Percentiles rank a stretch among this genome's conserved stretches.
phyloP scores from a whole-genome alignment of 2,113 vertebrate species.

The Ptilorrhoa leucosticta region DNA sequence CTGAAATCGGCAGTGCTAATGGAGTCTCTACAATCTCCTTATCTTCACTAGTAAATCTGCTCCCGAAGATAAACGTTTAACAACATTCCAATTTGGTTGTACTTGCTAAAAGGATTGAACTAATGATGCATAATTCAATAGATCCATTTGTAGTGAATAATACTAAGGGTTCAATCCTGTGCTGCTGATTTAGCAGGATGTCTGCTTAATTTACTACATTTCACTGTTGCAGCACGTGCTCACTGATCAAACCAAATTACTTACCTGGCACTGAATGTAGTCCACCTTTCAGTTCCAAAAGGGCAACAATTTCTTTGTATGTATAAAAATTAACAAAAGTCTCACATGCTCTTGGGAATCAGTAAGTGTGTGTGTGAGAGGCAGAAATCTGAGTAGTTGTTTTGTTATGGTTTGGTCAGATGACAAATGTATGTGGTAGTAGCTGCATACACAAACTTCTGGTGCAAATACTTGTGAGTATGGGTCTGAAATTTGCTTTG shows the following conservation, averaged over 20 bases:
- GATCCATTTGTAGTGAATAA: not conserved
- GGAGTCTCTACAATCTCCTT: not conserved
- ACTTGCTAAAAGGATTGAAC: conserved; percentile 16
- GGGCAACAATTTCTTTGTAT: not conserved
- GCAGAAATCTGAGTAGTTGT: not conserved
- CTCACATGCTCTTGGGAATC: not conserved
- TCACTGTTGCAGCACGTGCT: not conserved
- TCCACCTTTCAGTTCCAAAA: not conserved
- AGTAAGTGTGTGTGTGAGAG: not conserved
- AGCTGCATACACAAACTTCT: not conserved
- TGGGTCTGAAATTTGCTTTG: not conserved
- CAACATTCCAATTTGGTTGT: conserved; percentile 20
- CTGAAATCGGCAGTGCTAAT: not conserved
- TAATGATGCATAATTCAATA: conserved; percentile 3
- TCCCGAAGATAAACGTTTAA: conserved; percentile 14
- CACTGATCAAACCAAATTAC: not conserved
- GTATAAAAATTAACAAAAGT: not conserved
- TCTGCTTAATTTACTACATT: not conserved
- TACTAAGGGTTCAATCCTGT: not conserved
- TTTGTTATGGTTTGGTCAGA: not conserved
- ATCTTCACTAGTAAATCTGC: conserved; percentile 30
- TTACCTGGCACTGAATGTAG: not conserved
- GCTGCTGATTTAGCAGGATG: not conserved
- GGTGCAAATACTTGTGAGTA: not conserved
- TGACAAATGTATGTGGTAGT: not conserved